Conservation (phyloP, 1,140 invertebrate species). For the Ruditapes philippinarum region DNA sequence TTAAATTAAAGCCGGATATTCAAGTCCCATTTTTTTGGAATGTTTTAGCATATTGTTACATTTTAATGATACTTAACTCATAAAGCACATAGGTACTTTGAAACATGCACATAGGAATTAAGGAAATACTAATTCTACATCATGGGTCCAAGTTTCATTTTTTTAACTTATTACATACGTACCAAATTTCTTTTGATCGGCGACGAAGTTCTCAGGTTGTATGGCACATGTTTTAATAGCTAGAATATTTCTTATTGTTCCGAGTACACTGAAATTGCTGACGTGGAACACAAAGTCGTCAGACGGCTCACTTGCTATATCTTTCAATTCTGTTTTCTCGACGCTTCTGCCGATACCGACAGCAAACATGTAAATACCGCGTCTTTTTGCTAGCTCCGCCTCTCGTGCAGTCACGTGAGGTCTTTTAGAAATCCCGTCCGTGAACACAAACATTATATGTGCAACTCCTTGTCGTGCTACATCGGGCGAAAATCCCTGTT, state of each 20-base stretch:
- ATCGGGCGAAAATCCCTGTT: slow-evolving; percentile 64
- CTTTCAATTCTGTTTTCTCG: slow-evolving; percentile 76
- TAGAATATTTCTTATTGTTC: slow-evolving; percentile 74
- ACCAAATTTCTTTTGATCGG: slow-evolving; percentile 25
- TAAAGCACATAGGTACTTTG: too few species aligned
- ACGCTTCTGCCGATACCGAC: slow-evolving; percentile 82
- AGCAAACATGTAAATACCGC: slow-evolving; percentile 80
- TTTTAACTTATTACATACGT: too few species aligned
- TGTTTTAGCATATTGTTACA: too few species aligned
- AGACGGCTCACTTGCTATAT: slow-evolving; percentile 81
- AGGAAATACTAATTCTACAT: too few species aligned
- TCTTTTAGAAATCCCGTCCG: slow-evolving; percentile 80
- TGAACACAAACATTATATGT: slow-evolving; percentile 78
- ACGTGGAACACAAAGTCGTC: slow-evolving; percentile 79
- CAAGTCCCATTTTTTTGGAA: too few species aligned
- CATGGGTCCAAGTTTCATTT: too few species aligned
- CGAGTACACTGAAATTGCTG: slow-evolving; percentile 73
- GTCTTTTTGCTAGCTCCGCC: slow-evolving; percentile 74
- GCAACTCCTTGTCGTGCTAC: slow-evolving; percentile 71
- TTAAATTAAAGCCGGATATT: too few species aligned
- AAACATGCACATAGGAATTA: too few species aligned
- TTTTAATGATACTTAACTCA: too few species aligned
- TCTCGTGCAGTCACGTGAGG: slow-evolving; percentile 72
- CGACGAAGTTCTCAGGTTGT: slow-evolving; percentile 25
- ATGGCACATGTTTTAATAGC: slow-evolving; percentile 68